Conservation (phyloP, 2,888 invertebrate species). For the Sminthurinus aureus region DNA sequence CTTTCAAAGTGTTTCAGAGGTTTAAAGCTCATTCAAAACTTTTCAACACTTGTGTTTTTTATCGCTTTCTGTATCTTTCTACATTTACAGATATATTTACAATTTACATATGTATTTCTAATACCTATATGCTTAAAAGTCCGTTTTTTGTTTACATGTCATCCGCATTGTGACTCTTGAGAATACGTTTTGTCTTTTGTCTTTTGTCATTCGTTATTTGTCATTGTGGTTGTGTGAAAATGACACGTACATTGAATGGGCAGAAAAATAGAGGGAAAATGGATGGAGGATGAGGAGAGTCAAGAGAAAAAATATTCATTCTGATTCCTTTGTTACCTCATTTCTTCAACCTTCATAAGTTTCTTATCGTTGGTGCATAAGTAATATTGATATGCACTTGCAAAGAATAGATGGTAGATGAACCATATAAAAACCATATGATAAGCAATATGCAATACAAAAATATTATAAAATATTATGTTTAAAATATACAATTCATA, state of each 20-base stretch:
- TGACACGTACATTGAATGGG: slow-evolving; percentile 22
- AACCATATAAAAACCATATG: no score
- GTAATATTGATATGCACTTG: not conserved
- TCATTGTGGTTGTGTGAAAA: slow-evolving; percentile 6
- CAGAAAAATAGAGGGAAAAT: not conserved
- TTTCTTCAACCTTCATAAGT: not conserved
- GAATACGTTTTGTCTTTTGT: not conserved
- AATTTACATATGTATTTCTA: no score
- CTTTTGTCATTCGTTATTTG: not conserved
- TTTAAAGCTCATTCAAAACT: no score
- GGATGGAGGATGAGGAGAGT: slow-evolving; percentile 2
- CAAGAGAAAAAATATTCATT: slow-evolving; percentile 24
- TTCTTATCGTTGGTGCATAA: not conserved
- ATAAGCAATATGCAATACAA: not conserved
- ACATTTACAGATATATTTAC: no score
- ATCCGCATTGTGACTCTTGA: not conserved
- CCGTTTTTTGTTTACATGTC: not conserved
- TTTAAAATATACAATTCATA: no score
- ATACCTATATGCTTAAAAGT: not conserved
- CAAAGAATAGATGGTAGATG: no score
- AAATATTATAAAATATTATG: no score
- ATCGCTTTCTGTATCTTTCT: no score
- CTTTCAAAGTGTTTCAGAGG: no score
- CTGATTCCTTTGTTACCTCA: slow-evolving; percentile 20
- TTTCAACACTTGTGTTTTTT: no score